Evolutionary conservation across 2,113 vertebrate genomes (phyloP), one percentile per base, ranked within the genome.

Genomic region (Symphodus melops): DNA sequence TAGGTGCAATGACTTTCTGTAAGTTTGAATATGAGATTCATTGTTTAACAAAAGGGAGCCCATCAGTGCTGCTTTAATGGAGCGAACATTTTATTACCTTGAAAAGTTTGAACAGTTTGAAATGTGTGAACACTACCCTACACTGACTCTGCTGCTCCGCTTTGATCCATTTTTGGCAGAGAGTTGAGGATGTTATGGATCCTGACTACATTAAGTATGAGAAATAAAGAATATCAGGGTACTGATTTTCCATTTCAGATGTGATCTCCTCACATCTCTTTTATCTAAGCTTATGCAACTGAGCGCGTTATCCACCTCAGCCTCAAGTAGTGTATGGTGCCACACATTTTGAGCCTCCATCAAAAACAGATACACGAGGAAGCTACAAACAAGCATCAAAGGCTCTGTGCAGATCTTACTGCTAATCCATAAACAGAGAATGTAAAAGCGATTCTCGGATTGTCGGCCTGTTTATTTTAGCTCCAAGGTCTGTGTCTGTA

Each of bases 231-330:
- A 62, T 55, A 63, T 68, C 42, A 53, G 48, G 9, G 53, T 83
- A 84, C 87, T 75, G 79, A 86, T 89, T 88, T 83, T 60, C 23
- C 69, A 72, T 75, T 82, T 77, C 60, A 79, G 52, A 78, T 66
- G 53, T 74, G 64, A 78, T 86, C 76, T 81, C 67, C 51, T 84
- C 75, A 67, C 79, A 87, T 61, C 65, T 65, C 58, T 83, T 85
- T 85, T 64, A 90, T 88, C 66, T 33, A 7, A 13, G 72, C 76
- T 94, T 92, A 92, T 84, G 79, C 91, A 93, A 94, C 84, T 67
- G 77, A 21, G 72, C 86, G 75, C 72, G 19, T 91, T 91, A 79
- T 86, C 75, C 70, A 84, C 80, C 85, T 87, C 70, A 56, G 67
- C 83, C 64, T 77, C 75, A 75, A 82, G 77, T 72, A 58, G 67